Evolutionary conservation across 2,113 vertebrate genomes (phyloP), one percentile per base, ranked within the genome.

Genomic region (Solea solea): DNA sequence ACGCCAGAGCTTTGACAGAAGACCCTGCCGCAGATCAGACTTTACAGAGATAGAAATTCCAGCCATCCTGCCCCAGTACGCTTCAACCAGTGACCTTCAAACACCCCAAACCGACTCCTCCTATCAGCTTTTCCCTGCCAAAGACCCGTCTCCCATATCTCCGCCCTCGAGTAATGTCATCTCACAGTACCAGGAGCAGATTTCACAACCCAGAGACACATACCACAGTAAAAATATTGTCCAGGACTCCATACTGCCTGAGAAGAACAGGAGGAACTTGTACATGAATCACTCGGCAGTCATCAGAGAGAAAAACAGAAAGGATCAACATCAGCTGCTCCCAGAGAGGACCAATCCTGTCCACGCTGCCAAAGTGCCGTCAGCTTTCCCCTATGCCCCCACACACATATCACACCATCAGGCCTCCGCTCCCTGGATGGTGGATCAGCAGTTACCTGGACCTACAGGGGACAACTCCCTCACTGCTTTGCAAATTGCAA

Each of bases 11-110:
- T 89, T 86, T 49, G 89, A 90, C 41, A 65, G 83, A 34, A 87
- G 83, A 78, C 67, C 85, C 25, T 75, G 84, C 41, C 89, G 79
- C 71, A 89, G 92, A 59, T 93, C 93, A 2, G 89, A 95, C 87
- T 95, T 95, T 50, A 92, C 93, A 1, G 94, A 95, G 80, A 95
- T 95, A n/a, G 94, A 95, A 78, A 95, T 95, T 63, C 94, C 94
- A 25, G 89, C 78, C 50, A 69, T 91, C 58, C 74, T 90, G 15
- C 84, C 92, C 8, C 86, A 89, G 21, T 91, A 85, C 70, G 57
- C 69, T 55, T 64, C 86, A 13, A 53, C 80, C 16, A 84, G 53
- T 34, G 89, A 92, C 8, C 80, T 81, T 54, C 88, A 83, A 1
- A 45, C 64, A 8, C 45, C 86, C 39, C 86, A 82, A 64, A 68